Evolutionary conservation across 2,888 invertebrate genomes (phyloP).

Genomic region (Erpobdella octoculata): DNA sequence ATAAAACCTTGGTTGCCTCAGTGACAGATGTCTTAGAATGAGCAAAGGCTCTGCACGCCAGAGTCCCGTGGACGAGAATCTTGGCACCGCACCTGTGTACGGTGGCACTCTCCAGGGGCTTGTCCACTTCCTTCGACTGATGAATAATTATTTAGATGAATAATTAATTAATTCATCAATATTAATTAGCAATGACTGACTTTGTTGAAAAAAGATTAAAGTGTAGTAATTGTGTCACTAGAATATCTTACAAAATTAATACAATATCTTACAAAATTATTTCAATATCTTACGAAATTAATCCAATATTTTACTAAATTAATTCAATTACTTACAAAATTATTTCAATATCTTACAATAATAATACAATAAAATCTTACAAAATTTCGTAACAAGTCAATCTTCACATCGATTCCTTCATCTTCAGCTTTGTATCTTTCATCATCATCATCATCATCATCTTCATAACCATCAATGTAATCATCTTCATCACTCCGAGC

Average conservation of each 20-base stretch:
- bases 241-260: background rate
- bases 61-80: conserved; percentile 66
- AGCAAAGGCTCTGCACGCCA: conserved; percentile 69
- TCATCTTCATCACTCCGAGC: background rate
- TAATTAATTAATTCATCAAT: background rate
- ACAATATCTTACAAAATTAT: background rate
- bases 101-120: conserved; percentile 32
- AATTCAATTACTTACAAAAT: background rate
- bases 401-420: background rate
- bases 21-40: conserved; percentile 67
- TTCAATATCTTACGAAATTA: background rate
- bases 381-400: background rate
- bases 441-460: background rate
- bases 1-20: conserved; percentile 61
- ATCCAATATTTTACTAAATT: background rate
- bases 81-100: conserved; percentile 60
- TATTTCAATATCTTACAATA: background rate
- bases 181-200: no score
- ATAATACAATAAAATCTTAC: background rate
- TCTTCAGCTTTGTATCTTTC: background rate
- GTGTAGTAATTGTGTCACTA: no score
- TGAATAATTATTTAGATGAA: background rate
- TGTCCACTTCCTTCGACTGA: conserved; percentile 1
- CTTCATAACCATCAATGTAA: background rate
- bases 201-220: no score